Base-by-base conservation (phyloP, 2,888 invertebrate genomes). In the Myopa testacea region DNA sequence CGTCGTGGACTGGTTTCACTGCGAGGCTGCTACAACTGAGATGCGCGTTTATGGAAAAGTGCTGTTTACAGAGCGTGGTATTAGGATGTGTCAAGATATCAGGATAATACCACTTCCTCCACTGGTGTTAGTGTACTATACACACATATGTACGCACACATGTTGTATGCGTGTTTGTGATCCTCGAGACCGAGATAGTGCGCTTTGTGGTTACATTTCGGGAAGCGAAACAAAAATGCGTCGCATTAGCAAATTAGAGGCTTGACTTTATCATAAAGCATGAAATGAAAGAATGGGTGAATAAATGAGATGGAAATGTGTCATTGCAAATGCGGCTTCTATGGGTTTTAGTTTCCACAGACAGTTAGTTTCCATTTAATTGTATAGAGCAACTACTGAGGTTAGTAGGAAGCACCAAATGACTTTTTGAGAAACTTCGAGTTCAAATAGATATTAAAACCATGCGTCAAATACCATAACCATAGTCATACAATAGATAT, bases 241-340 rank as follows among this genome's bases (percentile, higher is more conserved):
- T 68, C 60, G 68, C 73, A 68, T 77, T 77, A 77, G 73, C 77
- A 77, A 77, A 77, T 77, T 77, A 77, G 77, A 77, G 71, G 77
- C 26, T 60, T 79, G 76, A 70, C 71, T 76, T 38, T 38, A 14
- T 16, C 34, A 60, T 6, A 52, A 55, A 37, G 67, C 67, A 38
- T 58, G 67, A 58, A 73, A 50, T 62, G 63, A 50, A 63, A 14
- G 40, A 40, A 63, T 37, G 14, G 50, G 40, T 1, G 37, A 60
- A 60, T 38, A n/a, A 40, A 38, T 12, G n/a, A n/a, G 45, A 45
- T 45, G 45, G n/a, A 58, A 16, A n/a, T 58, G 60, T 8, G 58
- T 26, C 19, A 50, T 34, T 26, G 19, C 19, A 19, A 62, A 62
- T 26, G 58, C 58, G 45, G 45, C 26, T 26, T 26, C 26, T 26